phyloP scores from a whole-genome alignment of 2,797 vertebrate genomes.

The Cuculus canorus region DNA sequence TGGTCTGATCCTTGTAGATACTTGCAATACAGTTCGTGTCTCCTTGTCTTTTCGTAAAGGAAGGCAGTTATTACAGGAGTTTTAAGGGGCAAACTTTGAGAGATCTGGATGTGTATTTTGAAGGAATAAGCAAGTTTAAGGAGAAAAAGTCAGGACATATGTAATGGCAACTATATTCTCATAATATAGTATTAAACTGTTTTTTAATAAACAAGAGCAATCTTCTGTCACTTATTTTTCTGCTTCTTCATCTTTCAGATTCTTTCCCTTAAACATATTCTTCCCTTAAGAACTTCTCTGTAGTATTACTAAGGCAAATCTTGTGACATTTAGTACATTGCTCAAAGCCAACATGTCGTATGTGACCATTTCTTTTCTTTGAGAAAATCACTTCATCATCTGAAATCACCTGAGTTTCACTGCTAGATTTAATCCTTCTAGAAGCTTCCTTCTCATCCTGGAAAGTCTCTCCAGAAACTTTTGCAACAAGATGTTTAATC shows the following conservation, averaged over 20 bases:
- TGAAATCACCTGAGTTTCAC: not conserved
- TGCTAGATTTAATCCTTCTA: not conserved
- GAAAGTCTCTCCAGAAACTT: not conserved
- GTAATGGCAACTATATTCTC: not conserved
- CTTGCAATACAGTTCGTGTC: not conserved
- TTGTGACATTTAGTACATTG: not conserved
- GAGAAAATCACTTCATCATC: not conserved
- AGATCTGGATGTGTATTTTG: not conserved
- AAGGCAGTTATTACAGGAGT: not conserved
- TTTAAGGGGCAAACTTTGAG: not conserved
- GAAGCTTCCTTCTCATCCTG: not conserved
- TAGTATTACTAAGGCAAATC: not conserved
- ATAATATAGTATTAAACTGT: not conserved
- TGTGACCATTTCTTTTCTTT: not conserved
- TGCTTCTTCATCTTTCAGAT: not conserved
- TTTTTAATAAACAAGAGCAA: not conserved
- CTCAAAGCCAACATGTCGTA: rapidly evolving
- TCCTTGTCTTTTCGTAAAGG: not conserved
- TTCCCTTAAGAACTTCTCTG: not conserved
- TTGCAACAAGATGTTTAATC: not conserved
- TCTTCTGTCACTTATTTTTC: not conserved
- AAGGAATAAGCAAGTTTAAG: not conserved
- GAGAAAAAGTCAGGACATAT: not conserved
- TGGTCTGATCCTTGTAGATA: not conserved
- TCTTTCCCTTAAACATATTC: not conserved